Conservation (phyloP, 2,113 vertebrate species). For the Tichodroma muraria region DNA sequence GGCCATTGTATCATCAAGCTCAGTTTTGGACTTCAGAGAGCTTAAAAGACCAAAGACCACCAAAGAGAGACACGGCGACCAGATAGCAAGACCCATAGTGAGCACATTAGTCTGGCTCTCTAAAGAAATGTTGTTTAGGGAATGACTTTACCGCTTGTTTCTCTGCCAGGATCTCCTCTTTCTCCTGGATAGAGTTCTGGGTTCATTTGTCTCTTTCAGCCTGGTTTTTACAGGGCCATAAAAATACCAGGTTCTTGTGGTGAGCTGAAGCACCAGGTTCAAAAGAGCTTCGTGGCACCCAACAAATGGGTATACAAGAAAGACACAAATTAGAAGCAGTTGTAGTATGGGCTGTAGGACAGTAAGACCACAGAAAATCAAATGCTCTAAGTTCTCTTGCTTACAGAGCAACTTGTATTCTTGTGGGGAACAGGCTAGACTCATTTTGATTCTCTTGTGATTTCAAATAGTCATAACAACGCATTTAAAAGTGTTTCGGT, state of each 20-base stretch:
- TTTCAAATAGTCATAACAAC: slow-evolving; percentile 43
- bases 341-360: not conserved
- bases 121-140: not conserved
- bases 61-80: not conserved
- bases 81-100: not conserved
- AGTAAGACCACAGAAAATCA: not conserved
- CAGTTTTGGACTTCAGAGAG: not conserved
- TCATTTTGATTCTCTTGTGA: slow-evolving; percentile 9
- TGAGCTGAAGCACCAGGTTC: not conserved
- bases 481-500: slow-evolving; percentile 1
- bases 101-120: not conserved
- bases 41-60: not conserved
- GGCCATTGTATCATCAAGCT: not conserved
- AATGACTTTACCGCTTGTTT: not conserved
- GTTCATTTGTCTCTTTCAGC: not conserved
- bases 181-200: not conserved
- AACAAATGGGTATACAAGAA: not conserved
- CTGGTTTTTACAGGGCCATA: not conserved
- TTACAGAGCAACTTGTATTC: not conserved
- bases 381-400: not conserved
- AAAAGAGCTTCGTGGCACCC: not conserved
- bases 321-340: not conserved
- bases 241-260: not conserved
- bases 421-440: not conserved
- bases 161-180: not conserved